Conservation (phyloP, 2,888 invertebrate species). For the Microchrysa polita region DNA sequence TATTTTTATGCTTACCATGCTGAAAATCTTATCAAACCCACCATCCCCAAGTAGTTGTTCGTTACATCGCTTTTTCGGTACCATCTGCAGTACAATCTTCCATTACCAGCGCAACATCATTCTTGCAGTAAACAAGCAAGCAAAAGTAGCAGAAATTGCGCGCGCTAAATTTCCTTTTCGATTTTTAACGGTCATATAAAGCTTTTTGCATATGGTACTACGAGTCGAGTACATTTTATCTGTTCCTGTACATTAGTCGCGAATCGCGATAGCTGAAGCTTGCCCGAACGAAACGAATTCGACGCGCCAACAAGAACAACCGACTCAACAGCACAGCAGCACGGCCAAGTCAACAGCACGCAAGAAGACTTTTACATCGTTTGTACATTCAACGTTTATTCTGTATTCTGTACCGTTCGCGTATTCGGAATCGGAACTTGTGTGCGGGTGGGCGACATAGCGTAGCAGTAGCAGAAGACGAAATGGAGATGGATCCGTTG, state of each 20-base stretch:
- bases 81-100: not conserved
- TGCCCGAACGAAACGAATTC: not conserved
- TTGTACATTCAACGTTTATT: too few species aligned
- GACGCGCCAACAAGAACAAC: too few species aligned
- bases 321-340: too few species aligned
- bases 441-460: constrained; percentile 19
- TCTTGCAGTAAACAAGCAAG: not conserved
- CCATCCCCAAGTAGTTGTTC: too few species aligned
- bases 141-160: constrained; percentile 10
- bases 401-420: too few species aligned
- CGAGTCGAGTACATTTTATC: too few species aligned
- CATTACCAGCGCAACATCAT: not conserved
- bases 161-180: constrained; percentile 31
- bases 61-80: not conserved
- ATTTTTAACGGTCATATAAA: constrained; percentile 20
- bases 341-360: too few species aligned
- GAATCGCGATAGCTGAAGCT: not conserved
- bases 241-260: too few species aligned
- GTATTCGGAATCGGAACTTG: constrained; percentile 19
- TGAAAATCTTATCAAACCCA: too few species aligned
- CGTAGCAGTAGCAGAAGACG: not conserved
- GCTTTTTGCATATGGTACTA: constrained; percentile 1
- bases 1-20: too few species aligned
- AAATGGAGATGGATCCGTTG: not conserved
- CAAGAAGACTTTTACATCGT: too few species aligned